Evolutionary conservation across 1,140 invertebrate genomes (phyloP), one percentile per base, ranked within the genome.

Genomic region (Drosophila nigromelanica): DNA sequence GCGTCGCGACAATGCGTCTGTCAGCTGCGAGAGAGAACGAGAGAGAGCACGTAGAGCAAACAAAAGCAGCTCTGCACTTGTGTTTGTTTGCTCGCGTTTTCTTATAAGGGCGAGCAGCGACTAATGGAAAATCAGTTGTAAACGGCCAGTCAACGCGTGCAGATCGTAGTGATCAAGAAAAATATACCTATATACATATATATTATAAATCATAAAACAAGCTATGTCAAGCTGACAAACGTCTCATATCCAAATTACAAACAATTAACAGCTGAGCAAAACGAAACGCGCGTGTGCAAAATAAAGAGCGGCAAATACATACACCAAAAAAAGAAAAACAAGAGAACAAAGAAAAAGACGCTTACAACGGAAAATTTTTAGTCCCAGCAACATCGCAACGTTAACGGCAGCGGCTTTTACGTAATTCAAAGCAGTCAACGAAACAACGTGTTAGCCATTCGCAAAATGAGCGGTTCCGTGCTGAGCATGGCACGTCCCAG

Each of bases 401-500:
- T 66, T 54, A 52, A 40, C 43, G 47, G 10, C 40, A 48, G 43
- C 59, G 58, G 52, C 56, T 60, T 79, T 79, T 80, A 61, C 74
- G 80, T 71, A 67, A 77, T 51, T 59, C 51, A 1, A 8, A 75
- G 40, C 33, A 21, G 37, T 21, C 1, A 27, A 10, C 33, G 7
- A 54, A 33, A 52, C 47, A 78, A 75, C 72, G 72, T 72, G 71
- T 18, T 18, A 48, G 45, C 10, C 33, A 70, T 61, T 35, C 33
- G 58, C 47, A 82, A 82, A 50, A 87, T 87, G 83, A 87, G 86
- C 47, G 78, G 83, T 61, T 78, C 83, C 14, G 78, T 90, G n/a
- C 47, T 90, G 40, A 89, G 80, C 63, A 73, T 90, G 67, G 73
- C 73, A 37, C 73, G 81, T 43, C 66, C 77, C 24, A 59, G 62